These are phyloP conservation scores for Hydra vulgaris DNA, from an alignment of 30 jellyfish, hydroid and myxozoan species.

Conservation along the genomic window DNA sequence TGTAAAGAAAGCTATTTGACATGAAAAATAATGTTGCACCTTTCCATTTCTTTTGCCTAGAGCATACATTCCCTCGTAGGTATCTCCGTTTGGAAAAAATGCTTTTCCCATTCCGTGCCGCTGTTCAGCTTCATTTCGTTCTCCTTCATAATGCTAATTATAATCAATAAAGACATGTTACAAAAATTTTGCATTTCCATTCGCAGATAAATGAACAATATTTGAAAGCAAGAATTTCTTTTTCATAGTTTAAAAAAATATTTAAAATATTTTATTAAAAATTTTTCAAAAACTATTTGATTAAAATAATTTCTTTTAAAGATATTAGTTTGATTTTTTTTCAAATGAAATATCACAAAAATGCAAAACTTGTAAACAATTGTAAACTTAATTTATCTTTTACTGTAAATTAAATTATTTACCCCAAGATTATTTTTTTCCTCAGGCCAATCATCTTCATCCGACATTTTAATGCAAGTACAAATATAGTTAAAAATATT, in stretches of 20 bases:
- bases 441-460: background rate
- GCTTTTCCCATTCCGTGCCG: slow-evolving; percentile 94
- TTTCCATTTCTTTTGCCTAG: slow-evolving; percentile 81
- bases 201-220: no score
- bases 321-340: no score
- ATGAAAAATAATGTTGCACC: slow-evolving; percentile 18
- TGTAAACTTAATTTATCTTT: background rate
- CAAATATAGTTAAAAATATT: no score
- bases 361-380: no score
- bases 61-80: slow-evolving; percentile 65
- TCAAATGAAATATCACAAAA: no score
- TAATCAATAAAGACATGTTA: background rate
- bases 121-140: slow-evolving; percentile 60
- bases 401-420: background rate
- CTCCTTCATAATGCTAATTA: slow-evolving; percentile 77
- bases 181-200: background rate
- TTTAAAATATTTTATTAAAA: no score
- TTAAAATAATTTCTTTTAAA: no score
- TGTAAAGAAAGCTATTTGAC: no score
- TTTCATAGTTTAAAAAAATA: no score
- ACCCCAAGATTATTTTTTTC: background rate
- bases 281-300: no score
- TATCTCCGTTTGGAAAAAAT: slow-evolving; percentile 69
- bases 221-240: no score
- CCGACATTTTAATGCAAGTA: background rate